Conservation (phyloP, 2,113 vertebrate genomes). For the Corythornis vintsioides region DNA sequence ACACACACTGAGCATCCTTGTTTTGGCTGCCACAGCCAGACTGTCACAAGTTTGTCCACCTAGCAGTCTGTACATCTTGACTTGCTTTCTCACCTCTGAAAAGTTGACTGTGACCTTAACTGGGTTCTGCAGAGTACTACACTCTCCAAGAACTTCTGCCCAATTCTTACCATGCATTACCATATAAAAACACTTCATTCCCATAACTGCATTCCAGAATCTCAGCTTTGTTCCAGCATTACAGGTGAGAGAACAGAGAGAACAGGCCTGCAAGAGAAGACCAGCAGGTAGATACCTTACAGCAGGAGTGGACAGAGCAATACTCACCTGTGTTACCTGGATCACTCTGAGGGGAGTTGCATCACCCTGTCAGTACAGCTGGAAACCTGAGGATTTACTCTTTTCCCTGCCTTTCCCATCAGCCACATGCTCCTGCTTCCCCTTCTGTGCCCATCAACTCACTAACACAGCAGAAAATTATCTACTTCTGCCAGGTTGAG, state of each 20-base stretch:
- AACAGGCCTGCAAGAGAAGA: not conserved
- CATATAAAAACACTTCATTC: not conserved
- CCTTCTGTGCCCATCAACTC: not conserved
- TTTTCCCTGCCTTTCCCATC: not conserved
- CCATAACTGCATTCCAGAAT: not conserved
- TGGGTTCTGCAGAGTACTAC: not conserved
- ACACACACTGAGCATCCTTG: not conserved
- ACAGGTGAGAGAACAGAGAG: not conserved
- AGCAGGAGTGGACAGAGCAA: accelerated
- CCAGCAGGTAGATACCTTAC: not conserved
- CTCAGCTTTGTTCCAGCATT: not conserved
- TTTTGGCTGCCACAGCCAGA: not conserved
- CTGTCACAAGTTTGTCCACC: not conserved
- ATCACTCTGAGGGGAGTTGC: not conserved
- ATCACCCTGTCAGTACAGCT: not conserved
- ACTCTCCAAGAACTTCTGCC: not conserved
- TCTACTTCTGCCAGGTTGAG: not conserved
- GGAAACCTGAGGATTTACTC: not conserved
- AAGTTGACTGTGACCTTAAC: not conserved
- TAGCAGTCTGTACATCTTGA: not conserved
- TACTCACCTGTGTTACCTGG: not conserved
- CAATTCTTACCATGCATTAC: not conserved
- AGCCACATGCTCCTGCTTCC: accelerated
- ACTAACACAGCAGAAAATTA: not conserved
- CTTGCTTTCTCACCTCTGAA: not conserved